These are phyloP conservation scores for Lithobates pipiens DNA, from an alignment of 2,797 vertebrate genomes.

Conservation along the genomic window DNA sequence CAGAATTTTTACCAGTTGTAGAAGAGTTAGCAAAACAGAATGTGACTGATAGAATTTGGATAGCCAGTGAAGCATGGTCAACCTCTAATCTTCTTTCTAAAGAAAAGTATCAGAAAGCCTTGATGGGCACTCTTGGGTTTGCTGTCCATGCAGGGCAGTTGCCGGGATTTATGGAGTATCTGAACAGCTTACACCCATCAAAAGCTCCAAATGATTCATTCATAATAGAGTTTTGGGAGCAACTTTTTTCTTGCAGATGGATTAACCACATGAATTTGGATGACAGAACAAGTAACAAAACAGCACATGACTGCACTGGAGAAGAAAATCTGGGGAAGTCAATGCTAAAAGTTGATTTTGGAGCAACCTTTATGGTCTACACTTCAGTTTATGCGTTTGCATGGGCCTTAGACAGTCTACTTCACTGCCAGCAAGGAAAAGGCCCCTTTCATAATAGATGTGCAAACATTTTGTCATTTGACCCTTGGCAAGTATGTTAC, in stretches of 20 bases:
- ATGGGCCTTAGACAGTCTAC: conserved; percentile 31
- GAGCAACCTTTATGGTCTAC: conserved; percentile 37
- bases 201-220: neutral
- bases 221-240: conserved; percentile 29
- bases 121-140: conserved; percentile 44
- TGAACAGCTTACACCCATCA: conserved; percentile 8
- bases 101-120: neutral
- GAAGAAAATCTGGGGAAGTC: neutral
- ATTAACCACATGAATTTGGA: neutral
- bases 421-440: conserved; percentile 3
- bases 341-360: neutral
- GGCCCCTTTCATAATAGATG: conserved; percentile 34
- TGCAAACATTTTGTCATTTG: conserved; percentile 9
- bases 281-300: neutral
- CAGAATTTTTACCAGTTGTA: conserved; percentile 19
- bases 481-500: conserved; percentile 39
- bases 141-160: conserved; percentile 23
- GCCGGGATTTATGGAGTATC: conserved; percentile 24
- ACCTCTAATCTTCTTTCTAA: neutral
- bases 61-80: too few relatives aligned
- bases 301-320: conserved; percentile 3
- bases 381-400: conserved; percentile 30
- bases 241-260: conserved; percentile 43
- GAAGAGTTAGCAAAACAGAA: conserved; percentile 42
- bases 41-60: conserved; percentile 18